phyloP scores from a whole-genome alignment of 2,113 vertebrate species.

The Callionymus lyra region DNA sequence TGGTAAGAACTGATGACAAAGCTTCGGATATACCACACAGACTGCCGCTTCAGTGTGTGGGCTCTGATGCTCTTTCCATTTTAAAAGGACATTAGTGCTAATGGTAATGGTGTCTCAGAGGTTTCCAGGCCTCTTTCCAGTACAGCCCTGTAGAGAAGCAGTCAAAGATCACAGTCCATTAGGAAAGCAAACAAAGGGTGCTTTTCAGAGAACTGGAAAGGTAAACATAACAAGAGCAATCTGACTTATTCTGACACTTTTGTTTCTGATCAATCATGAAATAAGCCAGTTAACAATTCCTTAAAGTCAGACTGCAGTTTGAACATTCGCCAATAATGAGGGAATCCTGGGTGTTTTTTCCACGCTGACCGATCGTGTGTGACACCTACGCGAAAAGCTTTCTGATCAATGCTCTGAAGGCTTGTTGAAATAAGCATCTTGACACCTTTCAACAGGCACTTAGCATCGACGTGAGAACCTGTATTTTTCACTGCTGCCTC shows the following conservation, averaged over 20 bases:
- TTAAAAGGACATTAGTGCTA: slow-evolving; percentile 63
- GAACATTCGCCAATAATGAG: background rate
- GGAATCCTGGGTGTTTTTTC: background rate
- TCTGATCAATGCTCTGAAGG: background rate
- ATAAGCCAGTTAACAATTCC: too few relatives aligned
- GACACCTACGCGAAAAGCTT: too few relatives aligned
- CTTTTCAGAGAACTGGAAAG: slow-evolving; percentile 33
- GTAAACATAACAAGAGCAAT: too few relatives aligned
- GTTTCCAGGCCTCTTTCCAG: slow-evolving; percentile 48
- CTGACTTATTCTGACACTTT: too few relatives aligned
- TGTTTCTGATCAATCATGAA: too few relatives aligned
- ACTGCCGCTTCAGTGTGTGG: slow-evolving; percentile 28
- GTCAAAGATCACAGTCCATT: slow-evolving; percentile 57
- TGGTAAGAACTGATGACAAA: slow-evolving; percentile 34
- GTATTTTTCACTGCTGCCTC: slow-evolving; percentile 26
- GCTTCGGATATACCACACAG: slow-evolving; percentile 23
- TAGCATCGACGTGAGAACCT: slow-evolving; percentile 48
- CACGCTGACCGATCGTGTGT: background rate
- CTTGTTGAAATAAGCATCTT: slow-evolving; percentile 27
- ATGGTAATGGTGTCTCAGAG: slow-evolving; percentile 58
- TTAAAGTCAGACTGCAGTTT: background rate
- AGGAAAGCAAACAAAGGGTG: slow-evolving; percentile 63
- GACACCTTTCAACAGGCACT: slow-evolving; percentile 37
- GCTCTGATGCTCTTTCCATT: slow-evolving; percentile 64
- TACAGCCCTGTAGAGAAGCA: slow-evolving; percentile 19